Percentiles rank a stretch among this genome's conserved stretches.
Evolutionary conservation across 2,888 invertebrate genomes (phyloP).

Genomic region (Trichopria drosophilae): DNA sequence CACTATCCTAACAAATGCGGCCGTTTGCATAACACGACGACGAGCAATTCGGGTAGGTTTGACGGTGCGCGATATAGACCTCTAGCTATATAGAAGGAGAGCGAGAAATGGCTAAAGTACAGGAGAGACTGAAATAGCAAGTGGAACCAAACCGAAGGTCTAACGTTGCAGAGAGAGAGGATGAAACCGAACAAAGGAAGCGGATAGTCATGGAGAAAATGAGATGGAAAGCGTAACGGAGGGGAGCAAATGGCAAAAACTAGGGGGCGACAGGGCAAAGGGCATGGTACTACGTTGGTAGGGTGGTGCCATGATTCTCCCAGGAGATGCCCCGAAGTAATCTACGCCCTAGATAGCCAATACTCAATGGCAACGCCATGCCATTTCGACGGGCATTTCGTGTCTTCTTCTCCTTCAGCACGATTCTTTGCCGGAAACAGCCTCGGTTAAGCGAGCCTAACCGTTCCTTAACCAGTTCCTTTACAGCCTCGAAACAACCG

Average conservation of each 20-base stretch:
- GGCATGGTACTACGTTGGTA: slow-evolving; percentile 25
- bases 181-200: background rate
- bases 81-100: slow-evolving; percentile 44
- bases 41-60: slow-evolving; percentile 59
- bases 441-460: slow-evolving; percentile 39
- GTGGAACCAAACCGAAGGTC: too few relatives aligned
- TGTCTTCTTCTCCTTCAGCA: slow-evolving; percentile 30
- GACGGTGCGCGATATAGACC: slow-evolving; percentile 59
- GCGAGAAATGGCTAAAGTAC: slow-evolving; percentile 24
- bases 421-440: slow-evolving; percentile 37
- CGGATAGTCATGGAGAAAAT: slow-evolving; percentile 18
- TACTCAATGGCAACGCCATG: slow-evolving; percentile 44
- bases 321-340: slow-evolving; percentile 39
- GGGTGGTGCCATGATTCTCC: slow-evolving; percentile 33
- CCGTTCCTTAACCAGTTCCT: slow-evolving; percentile 33
- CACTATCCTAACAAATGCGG: slow-evolving; percentile 58
- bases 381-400: slow-evolving; percentile 40
- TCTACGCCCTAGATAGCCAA: slow-evolving; percentile 52
- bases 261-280: slow-evolving; percentile 25
- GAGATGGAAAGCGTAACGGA: too few relatives aligned
- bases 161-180: slow-evolving; percentile 17
- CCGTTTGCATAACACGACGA: slow-evolving; percentile 59
- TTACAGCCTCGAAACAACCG: too few relatives aligned
- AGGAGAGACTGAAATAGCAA: slow-evolving; percentile 14
- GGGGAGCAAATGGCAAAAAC: too few relatives aligned